Percentiles rank a stretch among this genome's conserved stretches.
Conservation (phyloP, 2,113 vertebrate species). For the Anarhynchus alexandrinus region DNA sequence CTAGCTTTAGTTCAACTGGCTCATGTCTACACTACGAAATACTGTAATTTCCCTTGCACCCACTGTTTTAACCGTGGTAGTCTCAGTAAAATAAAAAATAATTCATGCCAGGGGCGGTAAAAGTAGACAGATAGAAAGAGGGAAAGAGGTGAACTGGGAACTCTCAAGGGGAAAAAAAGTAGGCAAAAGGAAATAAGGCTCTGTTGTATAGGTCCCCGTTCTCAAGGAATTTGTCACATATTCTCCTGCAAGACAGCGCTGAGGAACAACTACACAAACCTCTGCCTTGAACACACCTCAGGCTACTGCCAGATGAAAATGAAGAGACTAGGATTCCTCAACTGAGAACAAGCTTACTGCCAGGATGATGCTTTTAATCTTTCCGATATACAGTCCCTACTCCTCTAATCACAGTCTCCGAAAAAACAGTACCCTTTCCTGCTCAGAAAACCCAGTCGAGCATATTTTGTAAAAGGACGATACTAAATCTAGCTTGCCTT, state of each 20-base stretch:
- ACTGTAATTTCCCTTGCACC: neutral
- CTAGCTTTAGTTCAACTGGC: conserved; percentile 9
- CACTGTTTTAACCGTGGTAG: neutral
- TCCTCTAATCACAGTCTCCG: neutral
- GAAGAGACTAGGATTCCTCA: conserved; percentile 1
- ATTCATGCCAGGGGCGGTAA: neutral
- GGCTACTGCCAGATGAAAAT: neutral
- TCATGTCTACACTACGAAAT: neutral
- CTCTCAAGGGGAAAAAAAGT: neutral
- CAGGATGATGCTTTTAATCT: neutral
- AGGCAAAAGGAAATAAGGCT: conserved; percentile 9
- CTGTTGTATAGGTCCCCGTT: neutral
- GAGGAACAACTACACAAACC: neutral
- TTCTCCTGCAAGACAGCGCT: neutral
- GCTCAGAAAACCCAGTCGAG: neutral
- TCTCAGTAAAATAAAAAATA: neutral
- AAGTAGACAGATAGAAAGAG: neutral
- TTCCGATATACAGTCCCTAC: neutral
- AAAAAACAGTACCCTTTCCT: neutral
- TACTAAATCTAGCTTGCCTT: neutral
- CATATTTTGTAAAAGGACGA: neutral
- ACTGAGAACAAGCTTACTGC: neutral
- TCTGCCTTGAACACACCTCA: neutral
- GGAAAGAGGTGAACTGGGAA: neutral
- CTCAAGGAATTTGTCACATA: conserved; percentile 2